phyloP scores from a whole-genome alignment of 2,888 invertebrate genomes.

The Panopea generosa region DNA sequence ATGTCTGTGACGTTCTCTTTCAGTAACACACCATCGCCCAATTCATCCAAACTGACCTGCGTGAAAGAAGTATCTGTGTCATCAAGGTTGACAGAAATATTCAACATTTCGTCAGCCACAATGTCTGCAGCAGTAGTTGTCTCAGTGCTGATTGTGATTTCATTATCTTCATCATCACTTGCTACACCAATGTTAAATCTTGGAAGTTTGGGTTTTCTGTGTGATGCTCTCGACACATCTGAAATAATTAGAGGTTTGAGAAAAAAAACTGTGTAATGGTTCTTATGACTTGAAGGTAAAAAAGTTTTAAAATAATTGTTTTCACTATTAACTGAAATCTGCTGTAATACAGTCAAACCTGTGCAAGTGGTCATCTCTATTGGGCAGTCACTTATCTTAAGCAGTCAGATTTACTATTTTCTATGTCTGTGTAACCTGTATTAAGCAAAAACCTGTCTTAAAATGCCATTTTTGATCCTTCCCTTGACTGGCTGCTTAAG shows the following conservation, averaged over 20 bases:
- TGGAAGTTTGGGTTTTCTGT: slow-evolving; percentile 56
- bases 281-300: not conserved
- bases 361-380: too few species aligned
- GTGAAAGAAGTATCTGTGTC: slow-evolving; percentile 43
- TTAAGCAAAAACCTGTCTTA: too few species aligned
- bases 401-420: too few species aligned
- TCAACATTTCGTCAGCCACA: slow-evolving; percentile 19
- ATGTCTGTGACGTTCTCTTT: slow-evolving; percentile 41
- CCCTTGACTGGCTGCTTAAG: too few species aligned
- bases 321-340: too few species aligned
- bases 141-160: not conserved
- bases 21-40: slow-evolving; percentile 44
- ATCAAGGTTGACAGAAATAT: slow-evolving; percentile 35
- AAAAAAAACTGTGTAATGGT: not conserved
- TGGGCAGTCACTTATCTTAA: too few species aligned
- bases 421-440: too few species aligned
- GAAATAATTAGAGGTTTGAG: not conserved
- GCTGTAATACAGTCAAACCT: too few species aligned
- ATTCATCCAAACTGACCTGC: slow-evolving; percentile 49
- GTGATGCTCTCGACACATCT: slow-evolving; percentile 57
- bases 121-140: not conserved
- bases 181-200: slow-evolving; percentile 56
- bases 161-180: slow-evolving; percentile 55
- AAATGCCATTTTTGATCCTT: too few species aligned
- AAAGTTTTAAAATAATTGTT: not conserved